A percentile compares a stretch with the other conserved stretches of the same genome.
These are phyloP conservation scores for Drosophila nebulosa DNA, from an alignment of 1,140 invertebrate species.

Conservation along the genomic window DNA sequence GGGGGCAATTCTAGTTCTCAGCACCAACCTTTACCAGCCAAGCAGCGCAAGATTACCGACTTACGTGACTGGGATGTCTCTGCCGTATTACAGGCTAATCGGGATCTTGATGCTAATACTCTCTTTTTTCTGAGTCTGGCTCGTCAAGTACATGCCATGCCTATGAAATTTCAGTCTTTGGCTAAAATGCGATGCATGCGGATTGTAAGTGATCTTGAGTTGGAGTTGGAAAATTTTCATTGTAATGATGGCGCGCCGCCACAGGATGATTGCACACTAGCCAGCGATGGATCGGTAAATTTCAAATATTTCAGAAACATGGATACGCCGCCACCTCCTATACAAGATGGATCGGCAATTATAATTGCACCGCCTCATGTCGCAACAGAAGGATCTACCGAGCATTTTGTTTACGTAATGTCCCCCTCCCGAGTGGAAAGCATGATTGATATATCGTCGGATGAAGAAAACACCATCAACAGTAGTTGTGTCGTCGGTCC, in stretches of 20 bases:
- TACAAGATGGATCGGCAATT: conserved; percentile 38
- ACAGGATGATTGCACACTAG: conserved; percentile 44
- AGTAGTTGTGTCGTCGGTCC: conserved; percentile 14
- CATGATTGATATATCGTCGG: conserved; percentile 79
- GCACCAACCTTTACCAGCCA: conserved; percentile 51
- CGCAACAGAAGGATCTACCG: conserved; percentile 51
- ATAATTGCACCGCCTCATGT: conserved; percentile 30
- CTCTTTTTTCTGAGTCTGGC: conserved; percentile 75
- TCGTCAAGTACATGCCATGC: conserved; percentile 71
- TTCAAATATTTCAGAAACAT: conserved; percentile 69
- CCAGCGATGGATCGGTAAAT: conserved; percentile 23
- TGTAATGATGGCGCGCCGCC: conserved; percentile 56
- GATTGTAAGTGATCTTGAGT: conserved; percentile 74
- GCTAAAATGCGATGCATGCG: conserved; percentile 80
- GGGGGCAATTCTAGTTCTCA: background rate
- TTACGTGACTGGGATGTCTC: conserved; percentile 69
- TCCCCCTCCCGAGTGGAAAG: conserved; percentile 78
- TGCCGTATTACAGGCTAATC: conserved; percentile 71
- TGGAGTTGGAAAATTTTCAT: conserved; percentile 74
- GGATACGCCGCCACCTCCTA: conserved; percentile 61
- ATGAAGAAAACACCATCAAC: conserved; percentile 70
- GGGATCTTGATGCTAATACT: conserved; percentile 75
- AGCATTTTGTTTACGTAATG: conserved; percentile 79
- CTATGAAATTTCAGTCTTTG: conserved; percentile 73
- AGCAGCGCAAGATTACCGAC: conserved; percentile 65